Percentiles rank a stretch among this genome's conserved stretches.
Evolutionary conservation across 2,797 vertebrate genomes (phyloP).

Genomic region (Bucorvus abyssinicus): DNA sequence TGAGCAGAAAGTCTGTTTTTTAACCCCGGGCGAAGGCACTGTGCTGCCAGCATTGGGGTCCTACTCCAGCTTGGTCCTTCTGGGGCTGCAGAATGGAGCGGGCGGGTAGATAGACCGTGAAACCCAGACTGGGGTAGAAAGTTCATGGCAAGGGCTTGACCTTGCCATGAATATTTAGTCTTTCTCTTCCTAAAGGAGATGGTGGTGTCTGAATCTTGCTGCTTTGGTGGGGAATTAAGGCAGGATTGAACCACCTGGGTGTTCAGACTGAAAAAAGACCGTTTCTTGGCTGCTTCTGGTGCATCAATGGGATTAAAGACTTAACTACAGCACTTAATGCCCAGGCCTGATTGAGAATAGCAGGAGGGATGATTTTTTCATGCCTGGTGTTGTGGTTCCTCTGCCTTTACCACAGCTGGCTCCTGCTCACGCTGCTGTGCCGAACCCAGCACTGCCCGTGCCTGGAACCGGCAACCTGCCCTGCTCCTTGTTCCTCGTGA

Average conservation of each 20-base stretch:
- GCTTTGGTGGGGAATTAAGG: not conserved
- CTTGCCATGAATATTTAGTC: not conserved
- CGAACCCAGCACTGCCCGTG: not conserved
- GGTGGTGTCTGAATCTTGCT: not conserved
- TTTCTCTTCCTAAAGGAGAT: not conserved
- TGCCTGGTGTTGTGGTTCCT: not conserved
- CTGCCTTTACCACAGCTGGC: not conserved
- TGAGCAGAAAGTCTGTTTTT: not conserved
- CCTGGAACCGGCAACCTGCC: not conserved
- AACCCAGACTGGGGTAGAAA: not conserved
- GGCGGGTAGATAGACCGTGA: accelerated
- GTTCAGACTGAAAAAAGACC: not conserved
- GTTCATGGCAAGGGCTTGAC: not conserved
- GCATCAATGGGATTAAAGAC: not conserved
- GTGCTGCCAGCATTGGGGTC: accelerated
- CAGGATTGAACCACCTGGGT: not conserved
- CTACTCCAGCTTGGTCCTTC: not conserved
- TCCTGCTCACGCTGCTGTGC: not conserved
- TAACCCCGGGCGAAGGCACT: not conserved
- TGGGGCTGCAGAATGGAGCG: accelerated
- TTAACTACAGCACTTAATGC: not conserved
- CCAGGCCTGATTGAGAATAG: not conserved
- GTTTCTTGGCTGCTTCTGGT: not conserved
- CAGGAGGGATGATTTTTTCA: not conserved
- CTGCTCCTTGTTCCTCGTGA: not conserved